Conservation (phyloP, 2,888 invertebrate genomes). For the Macaria liturata region DNA sequence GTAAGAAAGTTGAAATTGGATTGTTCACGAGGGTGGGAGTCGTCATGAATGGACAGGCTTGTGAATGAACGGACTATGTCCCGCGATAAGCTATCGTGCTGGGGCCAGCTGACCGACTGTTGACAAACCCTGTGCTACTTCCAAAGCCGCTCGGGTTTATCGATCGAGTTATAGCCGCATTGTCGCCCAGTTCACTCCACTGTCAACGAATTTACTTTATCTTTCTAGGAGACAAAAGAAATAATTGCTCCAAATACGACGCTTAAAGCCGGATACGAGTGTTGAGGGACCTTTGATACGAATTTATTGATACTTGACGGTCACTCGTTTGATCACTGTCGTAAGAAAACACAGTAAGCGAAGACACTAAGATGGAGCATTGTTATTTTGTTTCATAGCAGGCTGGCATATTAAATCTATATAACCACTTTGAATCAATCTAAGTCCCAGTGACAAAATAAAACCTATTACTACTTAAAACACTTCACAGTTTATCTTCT, state of each 20-base stretch:
- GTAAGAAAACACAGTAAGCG: too few species aligned
- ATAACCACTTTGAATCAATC: too few species aligned
- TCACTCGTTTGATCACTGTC: too few species aligned
- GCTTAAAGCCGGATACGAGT: too few species aligned
- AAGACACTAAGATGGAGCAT: too few species aligned
- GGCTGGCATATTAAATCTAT: too few species aligned
- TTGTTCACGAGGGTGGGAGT: slow-evolving; percentile 46
- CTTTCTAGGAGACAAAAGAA: background rate
- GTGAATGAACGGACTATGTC: slow-evolving; percentile 83
- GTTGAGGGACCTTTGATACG: too few species aligned
- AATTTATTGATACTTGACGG: too few species aligned
- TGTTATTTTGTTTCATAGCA: too few species aligned
- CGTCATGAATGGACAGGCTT: slow-evolving; percentile 79
- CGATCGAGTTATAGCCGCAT: slow-evolving; percentile 54
- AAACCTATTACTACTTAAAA: too few species aligned
- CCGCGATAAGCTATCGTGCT: slow-evolving; percentile 79
- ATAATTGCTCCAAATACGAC: background rate
- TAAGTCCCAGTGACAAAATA: too few species aligned
- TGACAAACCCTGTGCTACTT: slow-evolving; percentile 82
- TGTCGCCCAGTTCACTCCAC: slow-evolving; percentile 33
- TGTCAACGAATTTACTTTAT: slow-evolving; percentile 11
- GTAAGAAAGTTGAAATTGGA: slow-evolving; percentile 58
- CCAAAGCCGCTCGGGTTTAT: slow-evolving; percentile 70
- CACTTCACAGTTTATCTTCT: too few species aligned
- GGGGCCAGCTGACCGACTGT: slow-evolving; percentile 80